phyloP scores from a whole-genome alignment of 1,140 invertebrate genomes.

The Potamilus streckersoni region DNA sequence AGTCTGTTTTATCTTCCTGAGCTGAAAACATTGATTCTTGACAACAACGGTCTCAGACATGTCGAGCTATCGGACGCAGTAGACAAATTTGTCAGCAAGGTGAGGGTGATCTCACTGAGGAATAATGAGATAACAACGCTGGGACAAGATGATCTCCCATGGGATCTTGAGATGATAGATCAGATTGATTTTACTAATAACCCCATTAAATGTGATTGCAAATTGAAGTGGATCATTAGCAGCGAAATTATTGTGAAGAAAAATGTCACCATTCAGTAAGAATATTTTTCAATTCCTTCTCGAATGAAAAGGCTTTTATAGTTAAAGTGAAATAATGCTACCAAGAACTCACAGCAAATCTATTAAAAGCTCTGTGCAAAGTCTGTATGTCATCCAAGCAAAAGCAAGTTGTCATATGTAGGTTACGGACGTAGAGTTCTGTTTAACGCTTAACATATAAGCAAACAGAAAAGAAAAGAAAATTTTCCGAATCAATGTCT shows the following conservation, averaged over 20 bases:
- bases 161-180: conserved; percentile 3
- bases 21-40: conserved; percentile 12
- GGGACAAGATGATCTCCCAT: conserved; percentile 13
- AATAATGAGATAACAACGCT: conserved; percentile 20
- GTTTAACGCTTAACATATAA: no score
- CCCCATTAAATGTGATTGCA: conserved; percentile 22
- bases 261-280: conserved; percentile 2
- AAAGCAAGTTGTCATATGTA: no score
- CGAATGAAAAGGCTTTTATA: neutral
- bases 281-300: neutral
- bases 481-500: no score
- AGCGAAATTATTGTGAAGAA: neutral
- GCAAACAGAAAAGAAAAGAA: no score
- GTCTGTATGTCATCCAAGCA: neutral
- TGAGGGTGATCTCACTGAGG: neutral
- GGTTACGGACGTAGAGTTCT: neutral
- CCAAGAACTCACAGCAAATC: neutral
- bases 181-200: conserved; percentile 19
- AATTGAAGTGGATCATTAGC: conserved; percentile 20
- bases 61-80: conserved; percentile 7
- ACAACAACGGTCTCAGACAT: conserved; percentile 16
- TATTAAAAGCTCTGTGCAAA: neutral
- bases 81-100: neutral
- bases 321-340: neutral
- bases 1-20: conserved; percentile 14